phyloP scores from a whole-genome alignment of 23 tunicate species.

The Styela plicata region DNA sequence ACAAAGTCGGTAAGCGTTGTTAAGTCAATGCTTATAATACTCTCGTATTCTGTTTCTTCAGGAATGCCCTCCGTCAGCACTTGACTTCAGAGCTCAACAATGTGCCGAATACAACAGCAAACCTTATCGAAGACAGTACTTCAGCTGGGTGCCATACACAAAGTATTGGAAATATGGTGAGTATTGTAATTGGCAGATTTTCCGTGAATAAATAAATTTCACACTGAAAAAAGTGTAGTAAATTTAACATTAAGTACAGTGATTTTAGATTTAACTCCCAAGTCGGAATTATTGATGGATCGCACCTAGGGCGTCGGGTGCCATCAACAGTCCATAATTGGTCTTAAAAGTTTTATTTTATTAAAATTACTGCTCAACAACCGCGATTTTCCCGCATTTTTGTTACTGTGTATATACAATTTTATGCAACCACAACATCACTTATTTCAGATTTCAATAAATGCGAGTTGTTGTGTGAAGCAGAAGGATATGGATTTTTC shows the following conservation, averaged over 20 bases:
- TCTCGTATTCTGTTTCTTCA: slow-evolving; percentile 9
- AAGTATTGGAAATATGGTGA: slow-evolving; percentile 80
- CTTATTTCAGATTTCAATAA: slow-evolving; percentile 64
- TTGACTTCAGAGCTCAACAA: slow-evolving; percentile 66
- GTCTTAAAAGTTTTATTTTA: too few species aligned
- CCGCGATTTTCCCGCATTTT: too few species aligned
- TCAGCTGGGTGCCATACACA: slow-evolving; percentile 85
- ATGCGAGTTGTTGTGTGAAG: slow-evolving; percentile 88
- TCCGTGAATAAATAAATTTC: neutral
- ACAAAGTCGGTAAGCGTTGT: neutral
- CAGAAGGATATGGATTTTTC: slow-evolving; percentile 83
- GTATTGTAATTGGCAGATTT: slow-evolving; percentile 10
- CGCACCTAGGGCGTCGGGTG: too few species aligned
- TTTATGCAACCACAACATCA: too few species aligned
- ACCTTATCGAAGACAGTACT: slow-evolving; percentile 75
- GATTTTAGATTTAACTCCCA: neutral
- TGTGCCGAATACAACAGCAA: slow-evolving; percentile 71
- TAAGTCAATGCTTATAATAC: neutral
- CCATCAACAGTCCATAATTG: too few species aligned
- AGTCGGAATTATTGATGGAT: too few species aligned
- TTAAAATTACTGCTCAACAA: too few species aligned
- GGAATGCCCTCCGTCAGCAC: slow-evolving; percentile 66
- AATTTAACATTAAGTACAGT: neutral
- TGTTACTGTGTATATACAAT: too few species aligned
- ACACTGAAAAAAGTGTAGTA: neutral